Base-by-base conservation (phyloP, 2,888 invertebrate genomes). In the Subacronicta megacephala region DNA sequence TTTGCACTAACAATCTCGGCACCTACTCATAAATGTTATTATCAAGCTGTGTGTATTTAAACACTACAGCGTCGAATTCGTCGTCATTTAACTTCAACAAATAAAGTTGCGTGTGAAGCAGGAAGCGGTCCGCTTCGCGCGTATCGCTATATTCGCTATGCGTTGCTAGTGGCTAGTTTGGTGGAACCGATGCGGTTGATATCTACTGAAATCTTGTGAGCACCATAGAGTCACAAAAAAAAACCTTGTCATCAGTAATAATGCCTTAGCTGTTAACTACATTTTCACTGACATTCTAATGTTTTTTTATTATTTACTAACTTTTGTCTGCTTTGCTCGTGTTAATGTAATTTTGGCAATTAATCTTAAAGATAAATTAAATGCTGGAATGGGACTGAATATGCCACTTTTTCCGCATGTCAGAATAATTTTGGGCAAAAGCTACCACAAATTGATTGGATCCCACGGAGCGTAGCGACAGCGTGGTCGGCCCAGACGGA, bases 81-180 rank as follows among this genome's bases (percentile, higher is more conserved):
- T 74, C 54, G 65, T 72, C 72, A 60, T 16, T 55, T 73, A 64
- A 64, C 59, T 56, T 68, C 76, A 80, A 78, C 62, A 76, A 78
- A 81, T 72, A 71, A 65, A 59, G 68, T 72, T 61, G 77, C 75
- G 79, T 86, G 84, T 80, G 82, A 86, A 83, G 77, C 86, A 83
- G 88, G 88, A 88, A 85, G 70, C 75, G 49, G 20, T 57, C 43
- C 63, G 75, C 72, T 77, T 79, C 80, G 77, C 80, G 72, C 72
- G 53, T 71, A 71, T 68, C 70, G 20, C 53, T 46, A 44, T 4
- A 29, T 29, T 29, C 29, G 29, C 31, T 31, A 31, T 20, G 46
- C n/a, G 59, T 20, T 35, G 52, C 38, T 31, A 52, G 50, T n/a
- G 6, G 23, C 51, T 52, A 63, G 52, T 36, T 37, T 23, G 53